Evolutionary conservation across 1,140 invertebrate genomes (phyloP).

Genomic region (Sitophilus oryzae): DNA sequence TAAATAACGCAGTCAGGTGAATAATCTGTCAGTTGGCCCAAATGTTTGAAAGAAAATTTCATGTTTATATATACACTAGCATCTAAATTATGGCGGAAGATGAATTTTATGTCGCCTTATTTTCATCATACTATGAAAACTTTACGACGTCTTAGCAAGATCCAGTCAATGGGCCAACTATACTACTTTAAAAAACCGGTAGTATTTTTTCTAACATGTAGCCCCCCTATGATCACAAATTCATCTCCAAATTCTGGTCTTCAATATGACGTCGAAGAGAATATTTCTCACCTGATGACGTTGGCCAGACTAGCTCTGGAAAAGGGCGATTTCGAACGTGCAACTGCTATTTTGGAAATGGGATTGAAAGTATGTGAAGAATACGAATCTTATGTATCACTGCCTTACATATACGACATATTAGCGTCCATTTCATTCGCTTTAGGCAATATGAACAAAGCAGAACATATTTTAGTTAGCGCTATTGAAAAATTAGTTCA

Average conservation of each 20-base stretch:
- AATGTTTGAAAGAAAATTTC: constrained; percentile 20
- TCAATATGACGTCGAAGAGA: constrained; percentile 38
- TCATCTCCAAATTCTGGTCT: constrained; percentile 2
- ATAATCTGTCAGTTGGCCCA: background rate
- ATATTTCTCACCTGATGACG: constrained; percentile 38
- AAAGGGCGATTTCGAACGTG: constrained; percentile 38
- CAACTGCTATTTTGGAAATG: constrained; percentile 39
- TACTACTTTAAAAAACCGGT: constrained; percentile 11
- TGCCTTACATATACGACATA: constrained; percentile 41
- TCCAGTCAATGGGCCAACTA: background rate
- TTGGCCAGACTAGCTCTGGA: constrained; percentile 37
- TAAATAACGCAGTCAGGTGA: too few species aligned
- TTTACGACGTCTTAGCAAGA: background rate
- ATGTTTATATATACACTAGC: constrained; percentile 16
- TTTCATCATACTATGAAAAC: background rate
- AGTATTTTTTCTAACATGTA: constrained; percentile 11
- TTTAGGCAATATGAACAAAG: constrained; percentile 37
- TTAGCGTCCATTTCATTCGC: constrained; percentile 37
- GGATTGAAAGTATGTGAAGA: constrained; percentile 41
- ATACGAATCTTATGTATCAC: constrained; percentile 30
- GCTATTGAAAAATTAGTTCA: constrained; percentile 29
- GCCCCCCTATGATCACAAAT: background rate
- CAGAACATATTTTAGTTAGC: constrained; percentile 36
- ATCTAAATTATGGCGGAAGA: constrained; percentile 17
- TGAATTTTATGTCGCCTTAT: background rate